phyloP scores from a whole-genome alignment of 2,113 vertebrate genomes.

The Chinchilla lanigera region DNA sequence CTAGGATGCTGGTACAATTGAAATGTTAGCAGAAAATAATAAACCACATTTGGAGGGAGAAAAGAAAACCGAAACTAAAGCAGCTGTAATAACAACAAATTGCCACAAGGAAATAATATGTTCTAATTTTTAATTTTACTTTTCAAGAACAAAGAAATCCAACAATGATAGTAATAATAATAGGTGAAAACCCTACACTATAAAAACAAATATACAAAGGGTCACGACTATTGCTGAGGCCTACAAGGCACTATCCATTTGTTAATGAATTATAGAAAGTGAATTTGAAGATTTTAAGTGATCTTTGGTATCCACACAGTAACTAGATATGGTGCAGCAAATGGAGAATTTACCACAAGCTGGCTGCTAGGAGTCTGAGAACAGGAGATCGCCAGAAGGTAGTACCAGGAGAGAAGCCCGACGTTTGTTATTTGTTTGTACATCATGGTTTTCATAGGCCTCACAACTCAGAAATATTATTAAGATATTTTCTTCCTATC shows the following conservation, averaged over 20 bases:
- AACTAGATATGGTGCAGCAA: not conserved
- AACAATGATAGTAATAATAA: slow-evolving; percentile 4
- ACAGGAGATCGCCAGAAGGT: accelerated
- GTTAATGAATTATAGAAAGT: not conserved
- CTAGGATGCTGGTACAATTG: slow-evolving; percentile 61
- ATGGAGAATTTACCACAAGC: not conserved
- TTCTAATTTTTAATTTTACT: slow-evolving; percentile 72
- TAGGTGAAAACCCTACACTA: not conserved
- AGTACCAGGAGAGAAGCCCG: not conserved
- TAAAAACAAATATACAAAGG: slow-evolving; percentile 43
- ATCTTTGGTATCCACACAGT: not conserved
- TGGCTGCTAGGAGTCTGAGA: not conserved
- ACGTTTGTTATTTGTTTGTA: not conserved
- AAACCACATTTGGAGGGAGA: not conserved
- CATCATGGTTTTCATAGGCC: not conserved
- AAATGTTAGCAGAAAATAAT: slow-evolving; percentile 75
- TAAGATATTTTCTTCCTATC: not conserved
- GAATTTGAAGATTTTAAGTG: not conserved
- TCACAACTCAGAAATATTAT: not conserved
- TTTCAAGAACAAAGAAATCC: slow-evolving; percentile 64
- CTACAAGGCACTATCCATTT: not conserved
- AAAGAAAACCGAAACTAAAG: not conserved
- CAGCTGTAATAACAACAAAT: slow-evolving; percentile 63
- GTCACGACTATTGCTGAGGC: not conserved
- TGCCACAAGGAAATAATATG: slow-evolving; percentile 61